A percentile compares a stretch with the other conserved stretches of the same genome.
phyloP scores from a whole-genome alignment of 2,113 vertebrate species.

The Tylochromis polylepis region DNA sequence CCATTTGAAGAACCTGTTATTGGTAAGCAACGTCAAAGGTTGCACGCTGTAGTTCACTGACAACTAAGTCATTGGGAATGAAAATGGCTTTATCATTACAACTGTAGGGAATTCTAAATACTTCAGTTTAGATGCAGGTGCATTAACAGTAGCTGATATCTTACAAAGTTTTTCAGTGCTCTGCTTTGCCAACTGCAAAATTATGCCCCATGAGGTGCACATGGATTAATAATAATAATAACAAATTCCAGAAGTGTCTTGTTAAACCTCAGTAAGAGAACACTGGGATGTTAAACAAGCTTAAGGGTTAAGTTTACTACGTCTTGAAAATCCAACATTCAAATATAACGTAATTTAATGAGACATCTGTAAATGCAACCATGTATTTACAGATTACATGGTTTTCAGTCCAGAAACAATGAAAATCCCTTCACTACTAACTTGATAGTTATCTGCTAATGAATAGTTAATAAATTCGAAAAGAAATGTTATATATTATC shows the following conservation, averaged over 20 bases:
- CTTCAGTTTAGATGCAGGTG: background rate
- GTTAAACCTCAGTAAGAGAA: background rate
- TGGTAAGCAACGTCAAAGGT: slow-evolving; percentile 47
- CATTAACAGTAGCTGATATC: background rate
- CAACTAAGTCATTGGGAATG: background rate
- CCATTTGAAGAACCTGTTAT: slow-evolving; percentile 22
- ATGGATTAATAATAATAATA: background rate
- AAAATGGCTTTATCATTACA: slow-evolving; percentile 25
- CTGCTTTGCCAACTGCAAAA: background rate
- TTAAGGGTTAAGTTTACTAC: background rate
- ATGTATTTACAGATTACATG: background rate
- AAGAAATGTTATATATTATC: background rate
- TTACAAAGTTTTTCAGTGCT: background rate
- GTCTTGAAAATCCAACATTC: background rate
- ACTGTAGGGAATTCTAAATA: background rate
- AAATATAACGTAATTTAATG: background rate
- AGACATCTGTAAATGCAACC: background rate
- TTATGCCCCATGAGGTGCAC: background rate
- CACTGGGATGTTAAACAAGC: background rate
- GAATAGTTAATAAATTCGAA: background rate
- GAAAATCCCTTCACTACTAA: background rate
- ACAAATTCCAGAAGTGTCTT: background rate
- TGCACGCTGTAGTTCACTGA: slow-evolving; percentile 12
- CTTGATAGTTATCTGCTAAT: background rate
- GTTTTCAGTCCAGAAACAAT: background rate